Base-by-base conservation (phyloP, 2,797 vertebrate species). In the Anguilla obscura region DNA sequence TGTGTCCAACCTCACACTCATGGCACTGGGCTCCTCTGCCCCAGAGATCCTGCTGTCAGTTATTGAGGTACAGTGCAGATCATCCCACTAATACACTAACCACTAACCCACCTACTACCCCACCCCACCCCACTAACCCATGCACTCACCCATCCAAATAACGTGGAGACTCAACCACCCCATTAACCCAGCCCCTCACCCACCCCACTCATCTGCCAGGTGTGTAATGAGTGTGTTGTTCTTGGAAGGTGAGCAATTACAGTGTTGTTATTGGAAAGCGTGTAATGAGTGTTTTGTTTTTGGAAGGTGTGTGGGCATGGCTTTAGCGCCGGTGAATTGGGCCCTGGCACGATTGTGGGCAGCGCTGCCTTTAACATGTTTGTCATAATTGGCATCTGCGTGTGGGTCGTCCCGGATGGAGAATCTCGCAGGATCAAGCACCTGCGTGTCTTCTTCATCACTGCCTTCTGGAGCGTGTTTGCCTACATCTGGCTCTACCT, bases 281-380 rank as follows among this genome's bases (percentile, higher is more conserved):
- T 58, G 56, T 58, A 58, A 16, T 86, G 45, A 27, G 7, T 76
- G 10, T 33, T 33, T 9, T 63, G 36, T 82, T 30, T 40, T 3
- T 54, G 36, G 3, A 56, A 97, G 96, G 96, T 97, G 80, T 98
- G 97, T 6, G 98, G 98, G 0, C 98, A 99, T 91, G 96, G 97
- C 89, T 99, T 99, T 92, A 85, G 97, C 40, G 97, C 98, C 0
- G 98, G 98, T 0, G 97, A 98, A 85, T 90, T 99, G 0, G 98
- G 98, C 0, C 98, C 98, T 0, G 94, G 98, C 85, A 99, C 98
- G 90, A 99, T 99, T 50, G 98, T 99, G 45, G 98, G 98, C 91
- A 98, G 98, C 0, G 98, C 98, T 0, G 98, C 98, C 90, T 99
- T 99, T 95, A 99, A 99, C 92, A 98, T 99, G 98, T 97, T 99